These are phyloP conservation scores for Chrysina gloriosa DNA, from an alignment of 2,888 invertebrate species.

Conservation along the genomic window DNA sequence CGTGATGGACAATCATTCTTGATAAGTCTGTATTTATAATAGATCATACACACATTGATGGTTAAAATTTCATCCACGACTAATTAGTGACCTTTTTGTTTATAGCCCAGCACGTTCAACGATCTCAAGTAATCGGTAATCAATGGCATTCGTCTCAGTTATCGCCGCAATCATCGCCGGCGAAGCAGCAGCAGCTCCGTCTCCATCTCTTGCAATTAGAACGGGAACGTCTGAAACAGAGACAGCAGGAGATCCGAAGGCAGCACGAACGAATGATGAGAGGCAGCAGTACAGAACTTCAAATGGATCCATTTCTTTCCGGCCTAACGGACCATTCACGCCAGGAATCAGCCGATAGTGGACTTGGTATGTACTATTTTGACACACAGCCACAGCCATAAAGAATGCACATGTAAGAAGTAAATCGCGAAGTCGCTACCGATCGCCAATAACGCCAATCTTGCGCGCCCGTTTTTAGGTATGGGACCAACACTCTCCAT, in stretches of 20 bases:
- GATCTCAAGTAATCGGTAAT: slow-evolving; percentile 60
- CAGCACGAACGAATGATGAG: slow-evolving; percentile 84
- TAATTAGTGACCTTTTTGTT: slow-evolving; percentile 42
- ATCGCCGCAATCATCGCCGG: slow-evolving; percentile 70
- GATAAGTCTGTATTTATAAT: too few species aligned
- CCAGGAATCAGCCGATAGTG: slow-evolving; percentile 95
- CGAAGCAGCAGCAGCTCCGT: slow-evolving; percentile 80
- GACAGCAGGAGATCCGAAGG: slow-evolving; percentile 89
- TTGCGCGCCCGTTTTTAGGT: slow-evolving; percentile 52
- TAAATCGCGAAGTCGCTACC: background rate
- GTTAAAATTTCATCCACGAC: too few species aligned
- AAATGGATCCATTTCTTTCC: slow-evolving; percentile 84
- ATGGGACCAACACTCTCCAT: slow-evolving; percentile 90
- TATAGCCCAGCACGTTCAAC: slow-evolving; percentile 69
- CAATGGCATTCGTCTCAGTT: slow-evolving; percentile 63
- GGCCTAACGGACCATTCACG: slow-evolving; percentile 89
- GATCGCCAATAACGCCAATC: slow-evolving; percentile 24
- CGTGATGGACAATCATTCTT: too few species aligned
- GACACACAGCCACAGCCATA: slow-evolving; percentile 44
- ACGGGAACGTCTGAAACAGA: slow-evolving; percentile 86
- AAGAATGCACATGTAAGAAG: slow-evolving; percentile 43
- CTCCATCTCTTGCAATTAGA: slow-evolving; percentile 88
- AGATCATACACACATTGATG: too few species aligned
- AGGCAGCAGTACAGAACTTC: slow-evolving; percentile 73
- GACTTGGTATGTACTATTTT: slow-evolving; percentile 73